Percentiles rank a stretch among this genome's conserved stretches.
Conservation (phyloP, 2,113 vertebrate genomes). For the Platichthys stellatus region DNA sequence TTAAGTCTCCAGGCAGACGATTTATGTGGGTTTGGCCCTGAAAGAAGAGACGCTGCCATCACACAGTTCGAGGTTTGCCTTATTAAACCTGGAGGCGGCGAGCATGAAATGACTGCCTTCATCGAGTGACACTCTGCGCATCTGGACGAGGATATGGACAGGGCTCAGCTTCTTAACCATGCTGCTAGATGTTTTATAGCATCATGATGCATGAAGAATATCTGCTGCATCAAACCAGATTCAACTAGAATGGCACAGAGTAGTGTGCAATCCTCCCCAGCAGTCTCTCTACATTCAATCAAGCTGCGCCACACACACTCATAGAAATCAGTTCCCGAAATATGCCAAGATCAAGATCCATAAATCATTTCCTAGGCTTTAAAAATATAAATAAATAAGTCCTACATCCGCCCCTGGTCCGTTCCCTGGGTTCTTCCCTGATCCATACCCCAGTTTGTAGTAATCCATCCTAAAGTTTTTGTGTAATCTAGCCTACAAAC, state of each 20-base stretch:
- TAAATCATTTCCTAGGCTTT: no score
- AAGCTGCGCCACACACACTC: background rate
- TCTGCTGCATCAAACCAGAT: background rate
- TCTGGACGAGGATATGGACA: slow-evolving; percentile 14
- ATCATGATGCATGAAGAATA: background rate
- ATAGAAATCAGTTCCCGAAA: no score
- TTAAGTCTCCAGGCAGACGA: slow-evolving; percentile 72
- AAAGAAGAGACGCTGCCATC: slow-evolving; percentile 56
- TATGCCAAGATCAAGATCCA: no score
- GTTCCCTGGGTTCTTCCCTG: no score
- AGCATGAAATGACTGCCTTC: slow-evolving; percentile 30
- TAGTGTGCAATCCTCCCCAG: background rate
- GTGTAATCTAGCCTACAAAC: no score
- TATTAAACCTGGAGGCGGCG: slow-evolving; percentile 60
- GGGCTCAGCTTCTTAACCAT: background rate
- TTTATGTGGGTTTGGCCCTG: slow-evolving; percentile 69
- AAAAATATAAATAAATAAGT: no score
- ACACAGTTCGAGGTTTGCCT: slow-evolving; percentile 59
- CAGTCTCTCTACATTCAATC: background rate
- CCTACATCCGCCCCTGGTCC: no score
- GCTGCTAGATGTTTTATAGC: slow-evolving; percentile 1
- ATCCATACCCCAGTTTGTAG: no score
- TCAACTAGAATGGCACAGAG: background rate
- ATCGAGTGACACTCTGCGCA: slow-evolving; percentile 7
- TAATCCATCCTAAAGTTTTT: no score